These are phyloP conservation scores for Salvator merianae DNA, from an alignment of 2,113 vertebrate genomes.

Conservation along the genomic window DNA sequence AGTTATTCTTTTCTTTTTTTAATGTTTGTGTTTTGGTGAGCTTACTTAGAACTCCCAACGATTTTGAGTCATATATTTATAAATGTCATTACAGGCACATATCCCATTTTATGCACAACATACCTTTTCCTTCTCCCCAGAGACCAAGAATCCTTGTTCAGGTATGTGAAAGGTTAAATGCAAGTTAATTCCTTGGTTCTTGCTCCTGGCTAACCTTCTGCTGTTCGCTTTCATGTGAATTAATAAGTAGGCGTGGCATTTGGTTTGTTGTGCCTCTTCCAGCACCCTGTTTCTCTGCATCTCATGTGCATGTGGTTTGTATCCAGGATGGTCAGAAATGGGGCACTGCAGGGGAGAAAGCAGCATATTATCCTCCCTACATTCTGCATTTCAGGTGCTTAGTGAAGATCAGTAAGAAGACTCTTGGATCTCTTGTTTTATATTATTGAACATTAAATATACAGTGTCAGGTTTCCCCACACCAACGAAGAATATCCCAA, in stretches of 20 bases:
- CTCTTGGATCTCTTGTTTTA: background rate
- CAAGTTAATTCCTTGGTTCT: background rate
- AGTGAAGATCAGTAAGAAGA: background rate
- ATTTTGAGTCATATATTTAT: constrained; percentile 1
- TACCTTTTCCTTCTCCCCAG: constrained; percentile 96
- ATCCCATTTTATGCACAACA: constrained; percentile 97
- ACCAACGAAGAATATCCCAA: background rate
- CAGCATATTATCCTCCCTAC: background rate
- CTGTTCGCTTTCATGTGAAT: background rate
- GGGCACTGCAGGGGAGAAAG: no score
- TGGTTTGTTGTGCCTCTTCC: background rate
- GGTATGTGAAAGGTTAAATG: constrained; percentile 72
- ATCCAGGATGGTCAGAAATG: no score
- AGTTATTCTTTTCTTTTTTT: background rate
- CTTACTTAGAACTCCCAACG: background rate
- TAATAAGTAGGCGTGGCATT: background rate
- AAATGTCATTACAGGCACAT: constrained; percentile 83
- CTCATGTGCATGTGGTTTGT: no score
- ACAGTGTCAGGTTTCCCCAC: background rate
- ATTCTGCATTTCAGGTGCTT: background rate
- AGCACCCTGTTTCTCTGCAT: background rate
- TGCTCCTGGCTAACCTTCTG: background rate
- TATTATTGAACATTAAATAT: background rate
- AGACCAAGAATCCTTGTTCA: constrained; percentile 97
- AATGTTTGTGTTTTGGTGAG: background rate